Evolutionary conservation across 2,113 vertebrate genomes (phyloP).

Genomic region (Lepus timidus): DNA sequence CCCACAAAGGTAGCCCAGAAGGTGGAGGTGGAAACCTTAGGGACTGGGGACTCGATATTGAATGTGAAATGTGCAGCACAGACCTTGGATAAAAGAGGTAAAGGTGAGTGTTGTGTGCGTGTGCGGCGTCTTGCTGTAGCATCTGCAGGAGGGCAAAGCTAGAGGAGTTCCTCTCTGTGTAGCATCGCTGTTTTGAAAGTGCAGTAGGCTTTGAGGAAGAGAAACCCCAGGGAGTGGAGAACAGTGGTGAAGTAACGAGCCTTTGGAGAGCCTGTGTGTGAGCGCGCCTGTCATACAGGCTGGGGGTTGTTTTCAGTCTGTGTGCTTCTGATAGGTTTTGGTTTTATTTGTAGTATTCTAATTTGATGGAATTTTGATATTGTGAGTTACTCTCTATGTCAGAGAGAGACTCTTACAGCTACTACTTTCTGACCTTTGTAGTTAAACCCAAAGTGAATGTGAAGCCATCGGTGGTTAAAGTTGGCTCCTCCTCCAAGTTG

Average conservation of each 20-base stretch:
- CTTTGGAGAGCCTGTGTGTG: not conserved
- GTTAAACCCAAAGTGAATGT: slow-evolving; percentile 93
- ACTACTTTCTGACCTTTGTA: slow-evolving; percentile 76
- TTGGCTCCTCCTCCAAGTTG: slow-evolving; percentile 85
- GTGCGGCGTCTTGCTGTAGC: not conserved
- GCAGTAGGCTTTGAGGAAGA: slow-evolving; percentile 9
- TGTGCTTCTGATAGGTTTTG: not conserved
- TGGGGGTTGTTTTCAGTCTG: not conserved
- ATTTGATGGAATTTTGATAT: slow-evolving; percentile 27
- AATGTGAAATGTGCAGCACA: slow-evolving; percentile 79
- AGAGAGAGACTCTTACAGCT: slow-evolving; percentile 32
- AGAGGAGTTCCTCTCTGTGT: slow-evolving; percentile 42
- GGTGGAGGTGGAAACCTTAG: slow-evolving; percentile 51
- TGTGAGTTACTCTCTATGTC: not conserved
- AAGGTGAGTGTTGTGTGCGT: slow-evolving; percentile 69
- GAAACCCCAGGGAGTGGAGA: not conserved
- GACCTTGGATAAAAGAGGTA: slow-evolving; percentile 73
- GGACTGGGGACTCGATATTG: slow-evolving; percentile 66
- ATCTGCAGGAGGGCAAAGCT: slow-evolving; percentile 4
- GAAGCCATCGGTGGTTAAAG: slow-evolving; percentile 92
- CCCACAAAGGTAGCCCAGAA: slow-evolving; percentile 55
- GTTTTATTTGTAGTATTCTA: not conserved
- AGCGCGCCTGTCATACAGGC: too few relatives aligned
- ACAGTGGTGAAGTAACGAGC: not conserved
- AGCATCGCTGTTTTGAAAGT: slow-evolving; percentile 17